Evolutionary conservation across 2,113 vertebrate species (phyloP).

Genomic region (Sturnira hondurensis): DNA sequence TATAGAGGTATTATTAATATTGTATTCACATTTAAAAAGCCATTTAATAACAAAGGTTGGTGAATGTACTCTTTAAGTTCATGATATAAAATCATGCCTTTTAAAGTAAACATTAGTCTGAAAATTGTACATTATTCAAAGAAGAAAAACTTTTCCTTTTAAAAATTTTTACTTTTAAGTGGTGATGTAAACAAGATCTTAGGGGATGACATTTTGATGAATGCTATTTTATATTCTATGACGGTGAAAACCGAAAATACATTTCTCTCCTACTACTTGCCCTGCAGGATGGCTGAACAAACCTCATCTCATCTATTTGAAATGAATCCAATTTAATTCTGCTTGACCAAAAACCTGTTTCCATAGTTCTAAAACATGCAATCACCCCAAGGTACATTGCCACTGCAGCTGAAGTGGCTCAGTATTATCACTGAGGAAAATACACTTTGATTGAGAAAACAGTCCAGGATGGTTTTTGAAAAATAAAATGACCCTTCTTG

Average conservation of each 20-base stretch:
- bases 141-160: background rate
- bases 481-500: conserved; percentile 67
- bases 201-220: conserved; percentile 40
- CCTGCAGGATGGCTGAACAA: conserved; percentile 66
- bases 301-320: conserved; percentile 76
- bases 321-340: conserved; percentile 80
- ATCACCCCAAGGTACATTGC: conserved; percentile 67
- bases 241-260: conserved; percentile 52
- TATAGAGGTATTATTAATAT: background rate
- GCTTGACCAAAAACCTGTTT: conserved; percentile 79
- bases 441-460: conserved; percentile 76
- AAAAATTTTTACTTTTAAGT: conserved; percentile 60
- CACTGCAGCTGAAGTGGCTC: conserved; percentile 73
- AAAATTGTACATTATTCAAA: conserved; percentile 28
- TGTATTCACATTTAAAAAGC: background rate
- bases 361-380: conserved; percentile 79
- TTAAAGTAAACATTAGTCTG: background rate
- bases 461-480: conserved; percentile 56
- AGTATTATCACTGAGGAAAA: conserved; percentile 71
- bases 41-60: background rate
- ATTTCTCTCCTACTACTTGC: conserved; percentile 60
- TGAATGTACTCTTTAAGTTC: conserved; percentile 19
- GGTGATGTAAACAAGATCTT: conserved; percentile 12
- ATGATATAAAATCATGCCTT: background rate
- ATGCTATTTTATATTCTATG: conserved; percentile 55